Base-by-base conservation (phyloP, 2,797 vertebrate species). In the Melopsittacus undulatus region DNA sequence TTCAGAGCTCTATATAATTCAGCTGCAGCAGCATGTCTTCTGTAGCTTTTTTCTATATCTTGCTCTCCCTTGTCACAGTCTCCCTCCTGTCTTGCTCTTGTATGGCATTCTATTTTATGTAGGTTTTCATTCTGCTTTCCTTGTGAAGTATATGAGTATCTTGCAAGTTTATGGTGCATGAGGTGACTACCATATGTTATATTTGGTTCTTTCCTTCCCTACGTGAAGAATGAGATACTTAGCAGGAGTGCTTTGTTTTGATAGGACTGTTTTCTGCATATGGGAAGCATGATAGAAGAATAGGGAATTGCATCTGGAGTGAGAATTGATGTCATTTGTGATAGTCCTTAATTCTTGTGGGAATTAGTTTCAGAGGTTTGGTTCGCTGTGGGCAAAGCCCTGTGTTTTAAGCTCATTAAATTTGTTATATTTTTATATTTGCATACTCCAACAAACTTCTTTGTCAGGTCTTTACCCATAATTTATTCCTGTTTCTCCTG, bases 1-100 rank as follows among this genome's bases (percentile, higher is more conserved):
- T 89, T 59, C 59, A 72, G 85, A 92, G 36, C 23, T 88, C 57
- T 94, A 38, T 77, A 82, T 92, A 92, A 95, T 83, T 96, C 73
- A 94, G 66, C 77, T 89, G 66, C 84, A 93, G 79, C 49, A 81
- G 70, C 73, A 38, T 43, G 61, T 75, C 79, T 89, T 76, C 13
- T 8, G 63, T 29, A 83, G 80, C 32, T 94, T 84, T 94, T 87
- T 88, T 36, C 57, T 72, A 57, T 91, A 61, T 56, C 36, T 72
- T 85, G 34, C 38, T 93, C 42, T 95, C 40, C 34, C 75, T 69
- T 91, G 72, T 79, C 72, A 74, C 45, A 89, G 54, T 26, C 78
- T 94, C 34, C 45, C 45, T 88, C 45, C 59, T 86, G 40, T 63
- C 82, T 56, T 80, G 56, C 59, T 85, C 72, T 83, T 89, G 48